phyloP scores from a whole-genome alignment of 2,888 invertebrate species.

The Pristionchus entomophagus region DNA sequence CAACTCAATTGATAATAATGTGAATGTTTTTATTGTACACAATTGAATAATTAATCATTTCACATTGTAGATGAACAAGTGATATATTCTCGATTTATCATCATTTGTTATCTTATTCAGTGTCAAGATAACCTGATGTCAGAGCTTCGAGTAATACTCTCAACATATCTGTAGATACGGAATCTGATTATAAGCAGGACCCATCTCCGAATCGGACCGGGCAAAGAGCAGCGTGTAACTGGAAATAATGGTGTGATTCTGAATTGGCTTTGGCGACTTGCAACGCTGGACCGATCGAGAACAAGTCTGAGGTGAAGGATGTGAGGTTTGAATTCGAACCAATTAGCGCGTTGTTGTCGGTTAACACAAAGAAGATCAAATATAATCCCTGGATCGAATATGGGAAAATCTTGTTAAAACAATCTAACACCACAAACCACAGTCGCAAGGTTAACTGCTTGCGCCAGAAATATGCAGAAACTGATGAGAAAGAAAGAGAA shows the following conservation, averaged over 20 bases:
- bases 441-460: not conserved
- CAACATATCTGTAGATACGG: too few species aligned
- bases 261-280: not conserved
- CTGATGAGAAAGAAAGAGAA: not conserved
- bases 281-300: constrained; percentile 22
- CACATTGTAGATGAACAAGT: too few species aligned
- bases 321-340: not conserved
- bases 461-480: constrained; percentile 15
- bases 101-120: too few species aligned
- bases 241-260: not conserved
- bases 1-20: too few species aligned
- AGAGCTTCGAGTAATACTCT: too few species aligned
- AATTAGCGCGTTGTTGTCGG: not conserved
- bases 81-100: too few species aligned
- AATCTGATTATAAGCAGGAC: not conserved
- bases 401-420: too few species aligned
- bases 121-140: too few species aligned
- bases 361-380: too few species aligned
- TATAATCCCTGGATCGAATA: not conserved
- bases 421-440: not conserved
- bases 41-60: too few species aligned
- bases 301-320: not conserved
- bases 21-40: too few species aligned
- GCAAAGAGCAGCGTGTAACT: not conserved
- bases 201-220: not conserved